A percentile compares a stretch with the other conserved stretches of the same genome.
Conservation (phyloP, 2,113 vertebrate species). For the Chascanopsetta lugubris region DNA sequence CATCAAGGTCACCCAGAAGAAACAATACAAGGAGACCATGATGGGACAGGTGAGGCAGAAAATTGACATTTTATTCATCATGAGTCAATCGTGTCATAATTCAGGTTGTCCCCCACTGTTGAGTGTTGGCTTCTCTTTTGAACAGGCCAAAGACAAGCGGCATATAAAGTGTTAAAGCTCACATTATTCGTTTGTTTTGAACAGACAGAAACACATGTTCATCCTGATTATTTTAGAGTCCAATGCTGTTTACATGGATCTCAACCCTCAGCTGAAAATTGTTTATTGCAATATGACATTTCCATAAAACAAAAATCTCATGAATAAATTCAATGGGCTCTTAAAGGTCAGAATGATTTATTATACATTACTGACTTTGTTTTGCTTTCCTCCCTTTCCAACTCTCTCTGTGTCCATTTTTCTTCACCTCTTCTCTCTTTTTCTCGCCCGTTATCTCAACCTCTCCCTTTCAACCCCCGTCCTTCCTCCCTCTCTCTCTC, state of each 20-base stretch:
- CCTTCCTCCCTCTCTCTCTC: not conserved
- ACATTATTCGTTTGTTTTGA: not conserved
- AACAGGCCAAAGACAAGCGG: not conserved
- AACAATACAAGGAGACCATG: slow-evolving; percentile 99
- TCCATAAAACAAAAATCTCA: slow-evolving; percentile 7
- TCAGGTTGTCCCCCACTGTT: not conserved
- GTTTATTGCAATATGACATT: slow-evolving; percentile 8
- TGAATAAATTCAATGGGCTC: slow-evolving; percentile 38
- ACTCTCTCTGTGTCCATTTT: not conserved
- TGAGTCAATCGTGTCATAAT: too few relatives aligned
- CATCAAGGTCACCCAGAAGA: slow-evolving; percentile 99
- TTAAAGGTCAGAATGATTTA: slow-evolving; percentile 45
- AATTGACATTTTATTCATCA: too few relatives aligned
- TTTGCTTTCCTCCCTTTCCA: not conserved
- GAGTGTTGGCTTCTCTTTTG: not conserved
- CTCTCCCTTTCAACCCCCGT: not conserved
- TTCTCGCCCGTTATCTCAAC: not conserved
- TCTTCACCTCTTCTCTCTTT: not conserved
- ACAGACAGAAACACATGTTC: not conserved
- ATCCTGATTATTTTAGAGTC: slow-evolving; percentile 6
- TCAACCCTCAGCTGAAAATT: slow-evolving; percentile 20
- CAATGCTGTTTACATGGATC: slow-evolving; percentile 24
- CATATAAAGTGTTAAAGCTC: not conserved
- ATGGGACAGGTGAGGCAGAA: slow-evolving; percentile 92
- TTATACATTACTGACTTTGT: slow-evolving; percentile 48